Base-by-base conservation (phyloP, 2,113 vertebrate genomes). In the Trematomus loennbergii region DNA sequence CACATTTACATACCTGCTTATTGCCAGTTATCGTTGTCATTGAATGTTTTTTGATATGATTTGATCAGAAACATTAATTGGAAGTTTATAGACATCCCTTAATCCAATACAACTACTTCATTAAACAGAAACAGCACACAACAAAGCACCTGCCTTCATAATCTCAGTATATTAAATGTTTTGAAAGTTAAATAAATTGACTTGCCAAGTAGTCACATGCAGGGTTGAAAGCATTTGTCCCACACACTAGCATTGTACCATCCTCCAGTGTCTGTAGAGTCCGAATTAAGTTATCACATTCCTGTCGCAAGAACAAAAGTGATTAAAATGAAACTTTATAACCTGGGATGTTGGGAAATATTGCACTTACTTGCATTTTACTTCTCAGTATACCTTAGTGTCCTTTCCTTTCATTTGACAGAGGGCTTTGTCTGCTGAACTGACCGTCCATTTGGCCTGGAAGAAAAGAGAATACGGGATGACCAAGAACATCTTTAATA, bases 261-360 rank as follows among this genome's bases (percentile, higher is more conserved):
- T 87, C 63, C 16, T 29, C 54, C 43, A 9, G 36, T 5, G 69
- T 83, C 72, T 83, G 73, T 46, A 87, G 69, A 6, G 25, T 29
- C 12, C 29, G 59, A 33, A 87, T 75, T 46, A 81, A 78, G 74
- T 87, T 81, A 40, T 78, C 54, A 33, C 81, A 84, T 15, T 78
- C 60, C 85, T 78, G 48, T 74, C 16, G 15, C 59, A 67, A 52
- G 62, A 81, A 0, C 20, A 12, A 20, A 69, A 12, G 22, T 0
- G 9, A 2, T 54, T 55, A 2, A 36, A 48, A 46, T 15, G 0
- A 4, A 48, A 22, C 15, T 3, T 59, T 0, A 43, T 33, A 15
- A 18, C 46, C 1, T 48, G 13, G 18, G 0, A 43, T 67, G 57
- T 43, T 20, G n/a, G 18, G 12, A 15, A 18, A 60, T 17, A 12